Conservation (phyloP, 2,888 invertebrate species). For the Exephanes ischioxanthus region DNA sequence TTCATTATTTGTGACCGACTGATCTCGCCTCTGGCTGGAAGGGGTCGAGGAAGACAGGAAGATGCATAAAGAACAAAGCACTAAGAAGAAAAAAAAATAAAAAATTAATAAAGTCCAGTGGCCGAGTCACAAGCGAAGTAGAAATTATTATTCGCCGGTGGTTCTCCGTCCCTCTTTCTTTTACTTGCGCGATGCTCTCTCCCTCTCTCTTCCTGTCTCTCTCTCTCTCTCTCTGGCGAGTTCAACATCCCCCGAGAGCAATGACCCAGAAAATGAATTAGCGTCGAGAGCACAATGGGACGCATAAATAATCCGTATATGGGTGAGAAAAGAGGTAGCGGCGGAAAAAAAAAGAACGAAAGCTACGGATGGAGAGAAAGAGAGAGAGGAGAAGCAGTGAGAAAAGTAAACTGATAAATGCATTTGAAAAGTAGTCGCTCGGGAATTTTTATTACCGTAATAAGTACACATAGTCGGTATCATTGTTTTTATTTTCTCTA, state of each 20-base stretch:
- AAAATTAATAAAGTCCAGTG: slow-evolving; percentile 60
- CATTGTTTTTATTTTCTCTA: too few species aligned
- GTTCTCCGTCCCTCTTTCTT: slow-evolving; percentile 17
- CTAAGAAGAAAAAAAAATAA: slow-evolving; percentile 35
- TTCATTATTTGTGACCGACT: too few species aligned
- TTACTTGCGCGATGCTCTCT: slow-evolving; percentile 36
- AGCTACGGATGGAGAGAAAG: neutral
- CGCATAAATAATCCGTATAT: slow-evolving; percentile 66
- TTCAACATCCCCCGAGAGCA: slow-evolving; percentile 65
- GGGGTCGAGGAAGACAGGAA: neutral
- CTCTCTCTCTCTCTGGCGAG: slow-evolving; percentile 46
- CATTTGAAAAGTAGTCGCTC: slow-evolving; percentile 62
- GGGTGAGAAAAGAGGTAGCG: slow-evolving; percentile 7
- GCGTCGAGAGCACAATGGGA: slow-evolving; percentile 64
- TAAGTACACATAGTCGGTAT: neutral
- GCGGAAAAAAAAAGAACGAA: neutral
- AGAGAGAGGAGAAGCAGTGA: slow-evolving; percentile 36
- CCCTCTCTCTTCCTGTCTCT: slow-evolving; percentile 7
- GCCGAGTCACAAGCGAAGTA: slow-evolving; percentile 62
- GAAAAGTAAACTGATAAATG: slow-evolving; percentile 61
- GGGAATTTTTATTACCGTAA: slow-evolving; percentile 52
- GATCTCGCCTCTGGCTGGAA: too few species aligned
- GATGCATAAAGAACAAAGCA: neutral
- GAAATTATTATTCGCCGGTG: slow-evolving; percentile 70
- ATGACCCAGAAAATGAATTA: slow-evolving; percentile 71